A percentile compares a stretch with the other conserved stretches of the same genome.
phyloP scores from a whole-genome alignment of 1,140 invertebrate species.

The Trachymyrmex cornetzi region DNA sequence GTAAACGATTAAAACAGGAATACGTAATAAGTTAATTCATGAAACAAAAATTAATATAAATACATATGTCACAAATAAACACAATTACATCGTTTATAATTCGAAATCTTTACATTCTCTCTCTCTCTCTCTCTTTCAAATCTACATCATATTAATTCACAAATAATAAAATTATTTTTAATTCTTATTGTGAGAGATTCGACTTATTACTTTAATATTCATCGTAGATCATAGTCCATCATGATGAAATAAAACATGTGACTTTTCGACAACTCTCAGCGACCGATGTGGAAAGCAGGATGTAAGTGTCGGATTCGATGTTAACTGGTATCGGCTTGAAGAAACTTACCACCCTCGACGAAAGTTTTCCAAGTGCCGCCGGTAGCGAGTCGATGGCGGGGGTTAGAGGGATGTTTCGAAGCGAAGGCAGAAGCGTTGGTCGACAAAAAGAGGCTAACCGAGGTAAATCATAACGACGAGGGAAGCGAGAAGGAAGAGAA shows the following conservation, averaged over 20 bases:
- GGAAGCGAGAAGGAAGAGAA: conserved; percentile 73
- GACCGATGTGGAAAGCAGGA: conserved; percentile 49
- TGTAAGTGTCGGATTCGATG: conserved; percentile 58
- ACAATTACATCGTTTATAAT: background rate
- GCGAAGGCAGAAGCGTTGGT: conserved; percentile 22
- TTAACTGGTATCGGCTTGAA: conserved; percentile 57
- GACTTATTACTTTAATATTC: background rate
- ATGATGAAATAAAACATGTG: background rate
- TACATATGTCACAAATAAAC: background rate
- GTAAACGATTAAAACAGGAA: background rate
- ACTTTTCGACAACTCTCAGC: conserved; percentile 29
- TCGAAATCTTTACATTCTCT: background rate
- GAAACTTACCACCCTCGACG: conserved; percentile 48
- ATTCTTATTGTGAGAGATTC: background rate
- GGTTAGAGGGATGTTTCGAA: background rate
- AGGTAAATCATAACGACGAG: conserved; percentile 80
- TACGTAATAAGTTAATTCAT: no score
- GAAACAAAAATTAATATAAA: background rate
- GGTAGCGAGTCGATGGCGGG: background rate
- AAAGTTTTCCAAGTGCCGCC: conserved; percentile 59
- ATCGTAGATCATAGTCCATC: background rate
- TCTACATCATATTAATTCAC: background rate
- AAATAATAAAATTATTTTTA: background rate
- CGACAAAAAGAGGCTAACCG: conserved; percentile 72
- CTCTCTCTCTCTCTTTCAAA: no score